Percentiles rank a stretch among this genome's conserved stretches.
phyloP scores from a whole-genome alignment of 2,888 invertebrate genomes.

The Noctua pronuba region DNA sequence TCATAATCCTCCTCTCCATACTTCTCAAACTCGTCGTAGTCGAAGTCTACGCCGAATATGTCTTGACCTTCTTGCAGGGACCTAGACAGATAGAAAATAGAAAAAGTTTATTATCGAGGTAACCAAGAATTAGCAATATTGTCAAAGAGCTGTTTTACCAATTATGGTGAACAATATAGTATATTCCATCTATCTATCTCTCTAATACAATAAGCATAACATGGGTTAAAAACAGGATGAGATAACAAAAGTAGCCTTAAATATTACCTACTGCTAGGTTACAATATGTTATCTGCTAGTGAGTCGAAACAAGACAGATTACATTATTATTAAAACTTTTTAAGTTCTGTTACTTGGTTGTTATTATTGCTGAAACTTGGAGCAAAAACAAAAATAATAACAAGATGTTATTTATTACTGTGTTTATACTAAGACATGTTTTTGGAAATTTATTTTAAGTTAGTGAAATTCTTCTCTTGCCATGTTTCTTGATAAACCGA shows the following conservation, averaged over 20 bases:
- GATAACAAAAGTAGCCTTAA: background rate
- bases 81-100: constrained; percentile 77
- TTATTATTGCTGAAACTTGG: constrained; percentile 1
- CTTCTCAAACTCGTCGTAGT: constrained; percentile 97
- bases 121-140: background rate
- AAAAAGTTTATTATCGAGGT: background rate
- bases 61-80: constrained; percentile 99
- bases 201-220: background rate
- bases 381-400: constrained; percentile 5
- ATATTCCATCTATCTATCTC: background rate
- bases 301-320: constrained; percentile 70
- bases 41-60: constrained; percentile 99
- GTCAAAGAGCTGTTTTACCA: background rate
- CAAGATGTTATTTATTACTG: background rate
- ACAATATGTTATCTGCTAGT: background rate
- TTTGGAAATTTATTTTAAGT: no score
- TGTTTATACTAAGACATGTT: background rate
- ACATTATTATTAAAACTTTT: constrained; percentile 4
- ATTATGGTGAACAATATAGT: background rate
- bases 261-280: background rate
- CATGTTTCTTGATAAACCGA: background rate
- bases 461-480: background rate
- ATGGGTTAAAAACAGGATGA: background rate
- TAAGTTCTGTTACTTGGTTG: background rate
- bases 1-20: constrained; percentile 96